Conservation (phyloP, 1,140 invertebrate species). For the Tribolium madens region DNA sequence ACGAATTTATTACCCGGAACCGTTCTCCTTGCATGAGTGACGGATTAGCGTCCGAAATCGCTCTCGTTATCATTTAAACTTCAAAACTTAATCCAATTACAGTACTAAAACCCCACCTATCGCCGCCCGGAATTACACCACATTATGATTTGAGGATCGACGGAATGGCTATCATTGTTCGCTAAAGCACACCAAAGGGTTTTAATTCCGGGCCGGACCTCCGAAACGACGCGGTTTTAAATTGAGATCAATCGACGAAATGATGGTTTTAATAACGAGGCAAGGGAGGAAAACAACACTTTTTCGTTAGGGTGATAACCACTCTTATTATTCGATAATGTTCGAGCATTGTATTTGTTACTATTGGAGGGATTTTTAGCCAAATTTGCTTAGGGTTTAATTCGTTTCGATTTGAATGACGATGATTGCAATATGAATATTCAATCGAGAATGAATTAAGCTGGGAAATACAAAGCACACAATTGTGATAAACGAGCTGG, state of each 20-base stretch:
- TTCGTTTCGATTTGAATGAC: background rate
- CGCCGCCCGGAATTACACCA: background rate
- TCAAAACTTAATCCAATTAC: conserved; percentile 36
- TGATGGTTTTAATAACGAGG: background rate
- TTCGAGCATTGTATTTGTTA: background rate
- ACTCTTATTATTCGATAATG: background rate
- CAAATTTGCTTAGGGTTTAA: background rate
- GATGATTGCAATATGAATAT: background rate
- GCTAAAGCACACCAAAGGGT: conserved; percentile 10
- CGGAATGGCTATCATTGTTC: conserved; percentile 20
- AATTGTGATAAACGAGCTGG: background rate
- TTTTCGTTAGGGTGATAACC: too few relatives aligned
- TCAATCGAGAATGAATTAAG: background rate
- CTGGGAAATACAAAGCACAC: background rate
- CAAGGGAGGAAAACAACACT: background rate
- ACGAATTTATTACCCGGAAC: conserved; percentile 4
- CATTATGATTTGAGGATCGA: conserved; percentile 26
- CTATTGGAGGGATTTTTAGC: background rate
- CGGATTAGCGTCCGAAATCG: conserved; percentile 15
- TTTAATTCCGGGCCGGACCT: conserved; percentile 3
- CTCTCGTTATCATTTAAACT: conserved; percentile 15
- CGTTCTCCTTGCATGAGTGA: conserved; percentile 12
- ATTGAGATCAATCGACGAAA: conserved; percentile 9
- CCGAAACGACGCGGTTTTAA: background rate
- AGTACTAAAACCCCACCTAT: conserved; percentile 11